Evolutionary conservation across 2,888 invertebrate species (phyloP), one percentile per base, ranked within the genome.

Genomic region (Polymixis flavicincta): DNA sequence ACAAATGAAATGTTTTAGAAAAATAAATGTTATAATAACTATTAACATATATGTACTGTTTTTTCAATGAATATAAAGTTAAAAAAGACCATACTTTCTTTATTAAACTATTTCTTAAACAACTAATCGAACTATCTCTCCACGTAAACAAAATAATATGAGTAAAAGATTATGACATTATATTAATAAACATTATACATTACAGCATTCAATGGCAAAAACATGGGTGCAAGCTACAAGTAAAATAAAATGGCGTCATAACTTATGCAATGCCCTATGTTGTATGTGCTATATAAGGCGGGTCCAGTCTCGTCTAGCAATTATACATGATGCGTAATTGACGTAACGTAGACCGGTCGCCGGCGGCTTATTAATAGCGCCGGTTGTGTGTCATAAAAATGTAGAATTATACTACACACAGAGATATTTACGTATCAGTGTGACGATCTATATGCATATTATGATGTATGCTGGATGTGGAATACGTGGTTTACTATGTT

Each of bases 281-380:
- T 80, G 72, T 79, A 65, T 77, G 70, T 50, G 80, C 87, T 86
- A 80, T 86, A 89, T 89, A 91, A 84, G 90, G 89, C 87, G 85
- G 83, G 88, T 86, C 84, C 78, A 71, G 80, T 66, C 86, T 83
- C 77, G 86, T 87, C 86, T 85, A 89, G 90, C 90, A 90, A 92
- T 93, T 93, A 92, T 90, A 88, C 89, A 87, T 80, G 88, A 89
- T 84, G 86, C 89, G 90, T 94, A 94, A 94, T 93, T 93, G 94
- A 94, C 91, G 93, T 94, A 94, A 94, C 91, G 86, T 74, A 88
- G 89, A 93, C 94, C 90, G 91, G 94, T 93, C 90, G 85, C 84
- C 83, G 82, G 80, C 78, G 80, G 87, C 86, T 86, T 86, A 86
- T 86, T 85, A 84, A 82, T 86, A 89, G 88, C 84, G 83, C 85